A percentile compares a stretch with the other conserved stretches of the same genome.
phyloP scores from a whole-genome alignment of 2,888 invertebrate species.

The Zaprionus obscuricornis region DNA sequence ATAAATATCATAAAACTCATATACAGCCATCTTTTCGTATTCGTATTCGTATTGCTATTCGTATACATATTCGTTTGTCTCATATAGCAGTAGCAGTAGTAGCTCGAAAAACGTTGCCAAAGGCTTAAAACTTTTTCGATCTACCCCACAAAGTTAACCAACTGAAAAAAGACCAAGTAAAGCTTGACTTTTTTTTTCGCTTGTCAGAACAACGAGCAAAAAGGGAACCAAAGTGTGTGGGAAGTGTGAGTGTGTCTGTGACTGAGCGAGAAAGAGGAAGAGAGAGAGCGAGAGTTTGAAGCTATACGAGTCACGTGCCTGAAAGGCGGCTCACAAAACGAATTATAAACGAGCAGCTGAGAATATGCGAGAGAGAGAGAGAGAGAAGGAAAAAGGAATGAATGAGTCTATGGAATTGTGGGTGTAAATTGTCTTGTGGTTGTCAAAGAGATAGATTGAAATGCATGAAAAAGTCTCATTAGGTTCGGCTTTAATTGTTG shows the following conservation, averaged over 20 bases:
- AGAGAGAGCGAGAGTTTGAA: no score
- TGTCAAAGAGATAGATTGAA: constrained; percentile 37
- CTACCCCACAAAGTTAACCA: constrained; percentile 44
- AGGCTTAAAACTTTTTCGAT: constrained; percentile 66
- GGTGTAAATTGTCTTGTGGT: constrained; percentile 29
- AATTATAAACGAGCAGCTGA: constrained; percentile 29
- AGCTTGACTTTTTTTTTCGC: constrained; percentile 26
- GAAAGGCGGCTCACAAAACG: constrained; percentile 11
- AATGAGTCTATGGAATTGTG: not conserved
- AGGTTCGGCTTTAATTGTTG: constrained; percentile 41
- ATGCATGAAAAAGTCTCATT: constrained; percentile 26
- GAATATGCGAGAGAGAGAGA: not conserved
- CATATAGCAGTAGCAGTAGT: no score
- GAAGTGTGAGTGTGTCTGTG: no score
- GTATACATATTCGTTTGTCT: no score
- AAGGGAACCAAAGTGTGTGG: no score
- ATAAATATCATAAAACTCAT: constrained; percentile 29
- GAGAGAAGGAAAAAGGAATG: not conserved
- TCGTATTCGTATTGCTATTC: no score
- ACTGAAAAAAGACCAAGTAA: constrained; percentile 16
- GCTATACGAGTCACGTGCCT: constrained; percentile 48
- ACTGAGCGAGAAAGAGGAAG: no score
- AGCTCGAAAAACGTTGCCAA: constrained; percentile 17
- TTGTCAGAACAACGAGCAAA: no score
- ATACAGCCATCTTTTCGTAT: no score